phyloP scores from a whole-genome alignment of 2,797 vertebrate genomes.

The Etheostoma nigrum region DNA sequence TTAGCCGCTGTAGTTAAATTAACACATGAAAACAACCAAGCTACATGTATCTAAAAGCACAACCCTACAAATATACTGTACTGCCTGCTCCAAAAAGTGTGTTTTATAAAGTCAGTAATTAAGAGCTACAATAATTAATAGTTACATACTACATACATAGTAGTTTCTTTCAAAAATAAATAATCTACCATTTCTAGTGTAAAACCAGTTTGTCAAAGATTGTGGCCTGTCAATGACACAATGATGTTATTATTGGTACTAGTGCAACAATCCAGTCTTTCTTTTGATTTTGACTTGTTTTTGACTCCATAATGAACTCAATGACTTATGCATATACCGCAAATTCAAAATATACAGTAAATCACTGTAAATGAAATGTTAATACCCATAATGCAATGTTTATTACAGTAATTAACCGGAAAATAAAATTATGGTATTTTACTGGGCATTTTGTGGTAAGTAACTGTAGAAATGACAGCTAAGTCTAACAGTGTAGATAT shows the following conservation, averaged over 20 bases:
- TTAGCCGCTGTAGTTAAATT: neutral
- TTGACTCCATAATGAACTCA: neutral
- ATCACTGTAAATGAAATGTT: no score
- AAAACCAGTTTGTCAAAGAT: neutral
- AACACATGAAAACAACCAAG: neutral
- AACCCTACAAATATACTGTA: neutral
- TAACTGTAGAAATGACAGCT: no score
- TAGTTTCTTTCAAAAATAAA: neutral
- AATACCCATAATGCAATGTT: no score
- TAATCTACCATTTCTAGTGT: neutral
- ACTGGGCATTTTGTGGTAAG: no score
- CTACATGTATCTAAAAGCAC: neutral
- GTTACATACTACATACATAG: neutral
- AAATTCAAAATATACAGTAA: no score
- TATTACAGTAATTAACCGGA: no score
- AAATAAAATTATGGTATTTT: no score
- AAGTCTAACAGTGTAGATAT: no score
- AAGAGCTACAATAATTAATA: neutral
- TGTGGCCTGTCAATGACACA: neutral
- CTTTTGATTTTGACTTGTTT: neutral
- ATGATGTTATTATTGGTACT: neutral
- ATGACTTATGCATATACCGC: neutral
- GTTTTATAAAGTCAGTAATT: neutral
- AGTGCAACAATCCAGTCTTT: neutral
- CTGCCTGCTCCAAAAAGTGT: neutral